Evolutionary conservation across 2,113 vertebrate genomes (phyloP).

Genomic region (Anser brachyrhynchus): DNA sequence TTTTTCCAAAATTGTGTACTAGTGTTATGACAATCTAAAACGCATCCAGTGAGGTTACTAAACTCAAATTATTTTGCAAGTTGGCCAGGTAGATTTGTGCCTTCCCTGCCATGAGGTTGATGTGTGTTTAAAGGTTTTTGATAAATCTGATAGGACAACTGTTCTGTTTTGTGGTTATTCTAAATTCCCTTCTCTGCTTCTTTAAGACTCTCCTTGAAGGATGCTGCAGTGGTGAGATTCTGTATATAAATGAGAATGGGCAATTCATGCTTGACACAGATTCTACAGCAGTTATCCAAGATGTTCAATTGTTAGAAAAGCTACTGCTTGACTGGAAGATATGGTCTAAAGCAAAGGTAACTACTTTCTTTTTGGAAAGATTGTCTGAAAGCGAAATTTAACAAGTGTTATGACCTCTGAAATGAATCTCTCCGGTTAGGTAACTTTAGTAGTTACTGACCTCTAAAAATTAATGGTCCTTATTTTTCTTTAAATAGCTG

Average conservation of each 20-base stretch:
- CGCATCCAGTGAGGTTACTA: not conserved
- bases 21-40: not conserved
- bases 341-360: conserved; percentile 92
- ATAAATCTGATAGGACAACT: not conserved
- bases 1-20: accelerated
- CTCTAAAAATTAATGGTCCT: not conserved
- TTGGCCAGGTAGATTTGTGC: not conserved
- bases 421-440: not conserved
- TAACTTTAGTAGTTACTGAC: not conserved
- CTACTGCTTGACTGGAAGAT: conserved; percentile 96
- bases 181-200: not conserved
- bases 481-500: not conserved
- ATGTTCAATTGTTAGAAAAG: conserved; percentile 88
- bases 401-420: not conserved
- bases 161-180: not conserved
- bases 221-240: conserved; percentile 88
- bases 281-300: conserved; percentile 89
- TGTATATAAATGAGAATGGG: conserved; percentile 81
- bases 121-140: not conserved
- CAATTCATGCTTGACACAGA: conserved; percentile 85
- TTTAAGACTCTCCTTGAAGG: conserved; percentile 90
- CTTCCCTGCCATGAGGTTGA: not conserved
- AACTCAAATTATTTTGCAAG: not conserved
- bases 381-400: not conserved
- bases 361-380: not conserved